Evolutionary conservation across 2,888 invertebrate species (phyloP).

Genomic region (Hypomecis atomaria): DNA sequence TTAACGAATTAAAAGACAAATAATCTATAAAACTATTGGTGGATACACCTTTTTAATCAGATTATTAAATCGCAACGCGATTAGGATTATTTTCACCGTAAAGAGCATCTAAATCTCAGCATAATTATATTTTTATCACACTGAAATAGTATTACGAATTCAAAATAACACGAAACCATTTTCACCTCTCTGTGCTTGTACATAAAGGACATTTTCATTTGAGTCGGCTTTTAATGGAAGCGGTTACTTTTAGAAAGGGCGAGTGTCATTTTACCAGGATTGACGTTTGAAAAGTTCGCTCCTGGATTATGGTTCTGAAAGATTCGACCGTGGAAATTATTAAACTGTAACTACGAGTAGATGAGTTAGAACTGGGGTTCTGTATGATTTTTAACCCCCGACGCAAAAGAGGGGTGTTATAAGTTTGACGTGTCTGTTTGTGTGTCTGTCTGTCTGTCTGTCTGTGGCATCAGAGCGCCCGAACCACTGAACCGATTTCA

Average conservation of each 20-base stretch:
- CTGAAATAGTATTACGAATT: conserved; percentile 6
- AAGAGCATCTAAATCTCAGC: conserved; percentile 2
- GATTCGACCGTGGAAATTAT: conserved; percentile 23
- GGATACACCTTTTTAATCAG: too few species aligned
- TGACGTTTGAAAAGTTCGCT: conserved; percentile 52
- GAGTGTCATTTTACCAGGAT: conserved; percentile 51
- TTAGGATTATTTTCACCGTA: background rate
- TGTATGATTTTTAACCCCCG: background rate
- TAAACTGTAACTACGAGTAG: conserved; percentile 14
- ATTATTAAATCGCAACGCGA: too few species aligned
- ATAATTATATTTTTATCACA: conserved; percentile 16
- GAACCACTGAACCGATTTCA: too few species aligned
- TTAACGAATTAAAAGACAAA: too few species aligned
- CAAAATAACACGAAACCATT: background rate
- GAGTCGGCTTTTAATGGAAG: conserved; percentile 14
- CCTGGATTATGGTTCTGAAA: conserved; percentile 30
- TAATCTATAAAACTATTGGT: too few species aligned
- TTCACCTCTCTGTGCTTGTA: background rate
- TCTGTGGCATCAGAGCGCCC: too few species aligned
- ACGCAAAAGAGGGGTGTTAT: too few species aligned
- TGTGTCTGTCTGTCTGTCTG: too few species aligned
- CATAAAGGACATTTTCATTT: conserved; percentile 25
- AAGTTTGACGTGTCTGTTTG: too few species aligned
- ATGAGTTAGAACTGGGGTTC: background rate
- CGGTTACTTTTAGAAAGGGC: conserved; percentile 40